Evolutionary conservation across 2,888 invertebrate genomes (phyloP), one percentile per base, ranked within the genome.

Genomic region (Polydrusus tereticollis): DNA sequence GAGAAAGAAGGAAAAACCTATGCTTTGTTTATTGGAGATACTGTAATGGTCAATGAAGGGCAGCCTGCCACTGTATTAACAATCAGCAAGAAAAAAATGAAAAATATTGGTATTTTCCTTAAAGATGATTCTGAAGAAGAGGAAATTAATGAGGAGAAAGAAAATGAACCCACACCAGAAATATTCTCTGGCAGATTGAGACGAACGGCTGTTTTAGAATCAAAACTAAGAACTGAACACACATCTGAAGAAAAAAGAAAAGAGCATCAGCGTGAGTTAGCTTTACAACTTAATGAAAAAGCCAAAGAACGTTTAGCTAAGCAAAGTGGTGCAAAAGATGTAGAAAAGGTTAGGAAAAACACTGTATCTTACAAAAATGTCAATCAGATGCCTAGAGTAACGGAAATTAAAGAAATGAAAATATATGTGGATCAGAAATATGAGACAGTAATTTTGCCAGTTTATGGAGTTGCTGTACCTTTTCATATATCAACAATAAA

Each of bases 401-500:
- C 93, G 1, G 99, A 99, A 86, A 94, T 99, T 0, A 94, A 93
- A 79, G 96, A 97, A 77, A 87, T 99, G 2, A 97, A 98, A 85
- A 89, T 99, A 75, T 99, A 92, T 88, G 99, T 99, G 78, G 97
- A 98, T 87, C 93, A 94, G 80, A 98, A 97, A 87, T 98, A 98
- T 84, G 99, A 99, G 86, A 98, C 98, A 0, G 94, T 99, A n/a
- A 97, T 99, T 77, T 86, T 99, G 82, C 99, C 99, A 1, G 92
- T 99, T 78, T 99, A 96, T 87, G 99, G 99, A 10, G 88, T 96
- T 52, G 94, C 98, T 0, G 97, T 97, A 73, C 99, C 99, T 65
- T 99, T 97, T 86, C 99, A 99, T 85, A 99, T 99, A 84, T 97
- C 98, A 3, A 99, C 97, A 5, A 96, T 99, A 65, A 99, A 99